A percentile compares a stretch with the other conserved stretches of the same genome.
Evolutionary conservation across 2,113 vertebrate species (phyloP).

Genomic region (Myrmecophaga tridactyla): DNA sequence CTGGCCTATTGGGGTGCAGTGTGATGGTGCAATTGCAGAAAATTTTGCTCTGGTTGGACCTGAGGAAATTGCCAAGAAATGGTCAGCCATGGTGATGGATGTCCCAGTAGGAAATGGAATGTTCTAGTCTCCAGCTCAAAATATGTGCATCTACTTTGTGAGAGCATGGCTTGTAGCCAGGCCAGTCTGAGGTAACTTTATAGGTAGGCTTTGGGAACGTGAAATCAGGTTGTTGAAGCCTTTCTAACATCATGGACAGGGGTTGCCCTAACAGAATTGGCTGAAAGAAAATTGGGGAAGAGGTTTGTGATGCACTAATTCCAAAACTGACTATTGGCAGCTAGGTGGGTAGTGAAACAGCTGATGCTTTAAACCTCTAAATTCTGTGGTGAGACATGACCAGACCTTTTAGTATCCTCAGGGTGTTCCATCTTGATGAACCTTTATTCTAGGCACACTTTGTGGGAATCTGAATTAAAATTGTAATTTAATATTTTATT

Average conservation of each 20-base stretch:
- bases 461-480: constrained; percentile 29
- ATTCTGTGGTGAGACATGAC: neutral
- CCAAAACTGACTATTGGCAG: neutral
- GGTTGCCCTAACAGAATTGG: neutral
- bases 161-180: neutral
- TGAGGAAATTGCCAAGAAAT: neutral
- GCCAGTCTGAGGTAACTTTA: neutral
- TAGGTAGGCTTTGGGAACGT: neutral
- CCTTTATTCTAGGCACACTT: neutral
- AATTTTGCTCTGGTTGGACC: constrained; percentile 11
- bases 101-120: neutral
- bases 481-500: neutral
- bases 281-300: neutral
- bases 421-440: neutral
- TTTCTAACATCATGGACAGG: neutral
- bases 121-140: neutral
- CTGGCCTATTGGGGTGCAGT: neutral
- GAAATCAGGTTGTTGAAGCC: neutral
- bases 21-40: neutral
- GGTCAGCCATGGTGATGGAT: neutral
- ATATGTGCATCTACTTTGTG: neutral
- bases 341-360: neutral
- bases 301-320: too few species aligned
- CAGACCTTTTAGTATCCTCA: neutral
- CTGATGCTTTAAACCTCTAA: neutral